phyloP scores from a whole-genome alignment of 2,888 invertebrate species.

The Lysandra bellargus region DNA sequence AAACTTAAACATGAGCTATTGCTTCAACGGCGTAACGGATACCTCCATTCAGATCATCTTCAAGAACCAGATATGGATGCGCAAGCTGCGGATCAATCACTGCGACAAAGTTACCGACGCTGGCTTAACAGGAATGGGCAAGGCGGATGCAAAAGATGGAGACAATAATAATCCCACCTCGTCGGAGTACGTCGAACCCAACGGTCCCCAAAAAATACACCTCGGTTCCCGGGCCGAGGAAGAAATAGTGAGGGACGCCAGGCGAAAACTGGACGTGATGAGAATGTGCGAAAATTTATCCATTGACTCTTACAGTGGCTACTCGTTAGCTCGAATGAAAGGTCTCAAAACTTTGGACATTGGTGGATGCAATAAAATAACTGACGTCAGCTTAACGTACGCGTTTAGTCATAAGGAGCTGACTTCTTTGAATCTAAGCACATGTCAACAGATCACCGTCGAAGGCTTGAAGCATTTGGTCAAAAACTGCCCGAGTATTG shows the following conservation, averaged over 20 bases:
- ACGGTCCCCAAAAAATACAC: conserved; percentile 69
- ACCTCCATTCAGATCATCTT: conserved; percentile 84
- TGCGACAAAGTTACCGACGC: conserved; percentile 86
- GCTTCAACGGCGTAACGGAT: conserved; percentile 86
- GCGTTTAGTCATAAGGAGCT: conserved; percentile 85
- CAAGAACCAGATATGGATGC: conserved; percentile 80
- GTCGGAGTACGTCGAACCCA: conserved; percentile 55
- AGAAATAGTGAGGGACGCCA: conserved; percentile 84
- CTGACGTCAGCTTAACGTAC: conserved; percentile 85
- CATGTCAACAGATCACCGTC: conserved; percentile 85
- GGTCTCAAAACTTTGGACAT: conserved; percentile 82
- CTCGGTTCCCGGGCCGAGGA: conserved; percentile 85
- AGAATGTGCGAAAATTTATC: conserved; percentile 80
- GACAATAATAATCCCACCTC: conserved; percentile 59
- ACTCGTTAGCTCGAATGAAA: conserved; percentile 77
- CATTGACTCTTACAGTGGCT: conserved; percentile 66
- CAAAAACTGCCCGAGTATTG: conserved; percentile 84
- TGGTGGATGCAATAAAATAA: conserved; percentile 85
- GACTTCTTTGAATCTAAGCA: conserved; percentile 81
- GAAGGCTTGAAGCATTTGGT: conserved; percentile 83
- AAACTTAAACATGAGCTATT: conserved; percentile 83
- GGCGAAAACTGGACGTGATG: conserved; percentile 82
- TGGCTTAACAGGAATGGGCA: conserved; percentile 85
- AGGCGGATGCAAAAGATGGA: conserved; percentile 56
- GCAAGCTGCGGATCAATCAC: conserved; percentile 82